Percentiles rank a stretch among this genome's conserved stretches.
Conservation (phyloP, 1,140 invertebrate species). For the Calliphora vicina region DNA sequence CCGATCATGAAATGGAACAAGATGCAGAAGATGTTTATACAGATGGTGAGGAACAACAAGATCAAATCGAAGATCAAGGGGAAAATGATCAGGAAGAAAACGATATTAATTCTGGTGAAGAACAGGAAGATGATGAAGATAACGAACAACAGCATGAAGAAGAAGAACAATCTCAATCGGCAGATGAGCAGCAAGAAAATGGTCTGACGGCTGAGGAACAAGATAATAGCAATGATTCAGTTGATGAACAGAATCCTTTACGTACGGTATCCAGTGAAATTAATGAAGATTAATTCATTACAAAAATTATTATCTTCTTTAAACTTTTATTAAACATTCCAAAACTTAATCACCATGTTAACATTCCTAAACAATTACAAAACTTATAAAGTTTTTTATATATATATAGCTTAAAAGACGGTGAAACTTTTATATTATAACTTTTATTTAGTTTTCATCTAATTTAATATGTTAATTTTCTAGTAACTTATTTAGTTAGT, state of each 20-base stretch:
- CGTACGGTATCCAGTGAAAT: not conserved
- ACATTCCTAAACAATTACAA: not conserved
- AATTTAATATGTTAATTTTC: not conserved
- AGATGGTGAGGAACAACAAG: not conserved
- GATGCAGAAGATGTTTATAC: not conserved
- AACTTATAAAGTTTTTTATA: not conserved
- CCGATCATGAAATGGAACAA: not conserved
- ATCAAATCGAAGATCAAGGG: not conserved
- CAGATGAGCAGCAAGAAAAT: not conserved
- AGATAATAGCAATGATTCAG: not conserved
- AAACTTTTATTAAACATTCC: not conserved
- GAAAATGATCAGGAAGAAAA: not conserved
- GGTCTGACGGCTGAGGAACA: not conserved
- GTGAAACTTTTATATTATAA: not conserved
- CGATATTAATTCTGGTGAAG: not conserved
- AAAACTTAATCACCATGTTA: not conserved
- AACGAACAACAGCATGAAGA: not conserved
- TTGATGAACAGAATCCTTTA: not conserved
- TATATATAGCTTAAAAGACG: not conserved
- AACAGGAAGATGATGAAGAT: not conserved
- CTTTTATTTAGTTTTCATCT: not conserved
- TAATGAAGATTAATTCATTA: slow-evolving; percentile 3
- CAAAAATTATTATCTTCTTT: no score
- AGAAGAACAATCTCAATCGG: not conserved
- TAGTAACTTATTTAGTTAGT: no score